phyloP scores from a whole-genome alignment of 2,113 vertebrate genomes.

The Meriones unguiculatus region DNA sequence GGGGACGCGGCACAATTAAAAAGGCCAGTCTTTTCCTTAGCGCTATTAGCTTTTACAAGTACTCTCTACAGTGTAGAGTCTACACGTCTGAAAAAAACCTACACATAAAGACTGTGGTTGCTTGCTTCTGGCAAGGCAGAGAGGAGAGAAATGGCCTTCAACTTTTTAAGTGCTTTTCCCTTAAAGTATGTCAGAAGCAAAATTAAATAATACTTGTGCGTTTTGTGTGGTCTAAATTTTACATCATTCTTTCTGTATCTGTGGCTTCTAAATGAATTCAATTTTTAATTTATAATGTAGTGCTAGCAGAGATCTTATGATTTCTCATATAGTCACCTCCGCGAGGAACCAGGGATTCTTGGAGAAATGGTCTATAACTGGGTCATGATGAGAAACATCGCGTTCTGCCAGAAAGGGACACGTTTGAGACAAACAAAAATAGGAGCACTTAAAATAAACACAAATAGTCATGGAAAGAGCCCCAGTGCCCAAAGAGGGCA shows the following conservation, averaged over 20 bases:
- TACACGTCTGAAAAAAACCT: background rate
- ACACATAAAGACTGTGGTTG: background rate
- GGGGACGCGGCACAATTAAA: background rate
- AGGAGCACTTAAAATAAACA: background rate
- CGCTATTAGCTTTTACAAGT: background rate
- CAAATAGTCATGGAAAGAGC: background rate
- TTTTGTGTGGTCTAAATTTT: background rate
- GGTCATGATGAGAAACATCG: background rate
- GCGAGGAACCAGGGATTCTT: background rate
- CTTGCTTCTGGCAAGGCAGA: background rate
- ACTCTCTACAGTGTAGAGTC: background rate
- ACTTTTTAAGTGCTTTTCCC: background rate
- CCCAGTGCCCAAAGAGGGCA: background rate
- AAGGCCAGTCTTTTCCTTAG: background rate
- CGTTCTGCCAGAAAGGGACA: background rate
- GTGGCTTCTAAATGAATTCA: constrained; percentile 17
- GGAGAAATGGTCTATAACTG: background rate
- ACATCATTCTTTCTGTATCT: background rate
- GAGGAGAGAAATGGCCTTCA: background rate
- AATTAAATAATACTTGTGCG: background rate
- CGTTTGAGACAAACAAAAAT: background rate
- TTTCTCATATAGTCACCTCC: background rate
- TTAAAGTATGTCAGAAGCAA: constrained; percentile 40
- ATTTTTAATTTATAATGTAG: background rate
- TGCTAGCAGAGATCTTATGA: background rate